Conservation (phyloP, 2,113 vertebrate species). For the Rhinolophus ferrumequinum region DNA sequence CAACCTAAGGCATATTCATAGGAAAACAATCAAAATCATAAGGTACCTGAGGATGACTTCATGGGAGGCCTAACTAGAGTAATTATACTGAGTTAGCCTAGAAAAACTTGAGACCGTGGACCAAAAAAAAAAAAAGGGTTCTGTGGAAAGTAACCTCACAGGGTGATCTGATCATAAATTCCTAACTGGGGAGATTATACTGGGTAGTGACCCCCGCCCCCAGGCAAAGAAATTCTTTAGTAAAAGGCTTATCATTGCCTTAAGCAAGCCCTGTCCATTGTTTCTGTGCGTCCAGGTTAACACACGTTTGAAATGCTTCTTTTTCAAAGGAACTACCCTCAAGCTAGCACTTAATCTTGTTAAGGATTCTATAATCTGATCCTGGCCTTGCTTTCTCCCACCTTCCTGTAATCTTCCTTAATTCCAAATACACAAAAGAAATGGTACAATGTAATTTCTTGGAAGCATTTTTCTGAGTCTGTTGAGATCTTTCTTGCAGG, state of each 20-base stretch:
- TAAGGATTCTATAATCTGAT: not conserved
- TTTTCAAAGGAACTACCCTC: not conserved
- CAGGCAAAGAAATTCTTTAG: not conserved
- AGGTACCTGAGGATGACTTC: not conserved
- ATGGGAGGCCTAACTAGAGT: not conserved
- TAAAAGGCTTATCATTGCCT: not conserved
- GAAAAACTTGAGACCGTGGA: not conserved
- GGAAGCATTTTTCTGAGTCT: not conserved
- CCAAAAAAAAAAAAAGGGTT: too few species aligned
- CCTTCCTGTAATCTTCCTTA: not conserved
- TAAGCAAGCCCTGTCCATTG: not conserved
- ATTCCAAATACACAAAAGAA: not conserved
- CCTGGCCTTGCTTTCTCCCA: not conserved
- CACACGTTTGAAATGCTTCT: not conserved
- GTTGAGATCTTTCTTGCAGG: not conserved
- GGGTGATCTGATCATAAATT: not conserved
- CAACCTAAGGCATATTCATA: not conserved
- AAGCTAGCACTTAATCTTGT: not conserved
- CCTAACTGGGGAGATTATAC: not conserved
- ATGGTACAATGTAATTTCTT: too few species aligned
- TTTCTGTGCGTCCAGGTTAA: too few species aligned
- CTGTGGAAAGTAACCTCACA: not conserved
- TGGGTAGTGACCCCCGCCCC: not conserved
- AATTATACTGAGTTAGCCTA: not conserved
- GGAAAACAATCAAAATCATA: not conserved